Base-by-base conservation (phyloP, 2,888 invertebrate species). In the Ptilodon capucinus region DNA sequence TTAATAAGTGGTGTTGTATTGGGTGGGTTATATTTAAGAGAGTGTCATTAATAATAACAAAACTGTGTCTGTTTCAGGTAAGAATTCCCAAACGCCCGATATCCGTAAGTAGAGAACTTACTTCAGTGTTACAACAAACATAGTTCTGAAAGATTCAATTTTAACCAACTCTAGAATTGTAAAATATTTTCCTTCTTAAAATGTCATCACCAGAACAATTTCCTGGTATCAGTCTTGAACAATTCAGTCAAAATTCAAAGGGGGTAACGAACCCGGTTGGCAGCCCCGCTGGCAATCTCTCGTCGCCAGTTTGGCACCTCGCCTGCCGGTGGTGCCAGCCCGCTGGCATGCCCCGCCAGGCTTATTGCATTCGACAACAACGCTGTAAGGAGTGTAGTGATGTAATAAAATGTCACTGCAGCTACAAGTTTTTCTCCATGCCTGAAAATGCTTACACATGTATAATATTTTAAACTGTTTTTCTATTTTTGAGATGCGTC, bases 261-360 rank as follows among this genome's bases (percentile, higher is more conserved):
- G 71, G n/a, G 59, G 53, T 51, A 53, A 54, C 57, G 65, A 62
- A 63, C 63, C 18, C 28, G 16, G 45, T 44, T 47, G 47, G 51
- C 41, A 43, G 17, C 30, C 32, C 17, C 41, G 46, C 62, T 59
- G 58, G 58, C 58, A 62, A 44, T n/a, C 54, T 38, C 43, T 23
- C 43, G 35, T 52, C 54, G 63, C 54, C 51, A 49, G 60, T 57
- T 68, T 72, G 71, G 68, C 73, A 64, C 21, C 28, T 53, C 49
- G 73, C 67, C 71, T 40, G 51, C 51, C 36, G 30, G 17, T 54
- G 42, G 44, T 57, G 73, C 68, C 73, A 72, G 62, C 51, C 45
- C 42, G 32, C 13, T 44, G 30, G 25, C 28, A 28, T 14, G 16
- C 14, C 7, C 42, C 46, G 21, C 17, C 48, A 34, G 38, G 48